Base-by-base conservation (phyloP, 2,797 vertebrate genomes). In the Acanthurus leucopareius region DNA sequence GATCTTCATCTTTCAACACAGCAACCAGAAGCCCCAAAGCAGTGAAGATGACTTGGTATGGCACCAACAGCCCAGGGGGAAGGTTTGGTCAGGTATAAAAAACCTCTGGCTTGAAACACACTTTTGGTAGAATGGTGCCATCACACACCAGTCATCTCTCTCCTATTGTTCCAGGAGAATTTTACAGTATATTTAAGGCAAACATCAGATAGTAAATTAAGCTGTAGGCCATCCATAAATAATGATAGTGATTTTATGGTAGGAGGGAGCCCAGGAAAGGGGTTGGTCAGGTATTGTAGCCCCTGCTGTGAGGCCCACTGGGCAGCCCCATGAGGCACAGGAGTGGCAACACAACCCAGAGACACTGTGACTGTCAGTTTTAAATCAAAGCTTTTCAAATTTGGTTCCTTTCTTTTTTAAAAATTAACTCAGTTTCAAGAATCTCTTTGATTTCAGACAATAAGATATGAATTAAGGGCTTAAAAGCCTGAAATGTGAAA, bases 181-280 rank as follows among this genome's bases (percentile, higher is more conserved):
- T 86, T 87, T 62, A 84, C 52, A 69, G 76, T 73, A 57, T 66
- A 84, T 89, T 89, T 73, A 81, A 77, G 60, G 28, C 68, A 87
- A 85, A 85, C 78, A 71, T 66, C 73, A 76, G 74, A 64, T 75
- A 44, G 71, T 67, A 72, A 82, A 79, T 48, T 68, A 16, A 82
- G 75, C 91, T 80, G 74, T 48, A 85, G 88, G 90, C 71, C 67
- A 53, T 77, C 84, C 70, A 89, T 93, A 91, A 90, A 90, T 84
- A 73, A 86, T 71, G 62, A 81, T 66, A 40, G 78, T 60, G 74
- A 78, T 82, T 90, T 88, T 92, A 92, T 89, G 86, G 81, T 88
- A 48, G 71, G 76, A 73, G 78, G 63, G 72, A 74, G 35, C 69
- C 73, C 78, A 81, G 84, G 78, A 89, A 78, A 89, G 84, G 68